These are phyloP conservation scores for Amphiprion percula DNA, from an alignment of 2,113 vertebrate species.

Conservation along the genomic window DNA sequence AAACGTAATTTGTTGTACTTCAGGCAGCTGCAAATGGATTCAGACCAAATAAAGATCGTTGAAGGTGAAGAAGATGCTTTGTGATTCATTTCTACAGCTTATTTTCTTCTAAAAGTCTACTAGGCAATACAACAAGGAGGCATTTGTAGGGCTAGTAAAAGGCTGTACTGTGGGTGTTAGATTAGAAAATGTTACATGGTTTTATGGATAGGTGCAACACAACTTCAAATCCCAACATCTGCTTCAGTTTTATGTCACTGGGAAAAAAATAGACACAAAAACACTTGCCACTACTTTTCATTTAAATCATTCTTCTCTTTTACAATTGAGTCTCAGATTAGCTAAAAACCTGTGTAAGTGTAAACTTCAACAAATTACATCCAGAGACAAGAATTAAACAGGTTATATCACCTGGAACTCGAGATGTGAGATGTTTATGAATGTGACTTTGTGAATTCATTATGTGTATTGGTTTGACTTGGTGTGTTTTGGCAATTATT, in stretches of 20 bases:
- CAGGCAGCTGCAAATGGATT: conserved; percentile 69
- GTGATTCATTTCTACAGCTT: conserved; percentile 62
- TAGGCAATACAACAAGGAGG: conserved; percentile 71
- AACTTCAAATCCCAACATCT: conserved; percentile 41
- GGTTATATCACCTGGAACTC: conserved; percentile 51
- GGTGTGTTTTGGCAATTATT: conserved; percentile 67
- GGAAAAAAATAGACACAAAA: conserved; percentile 5
- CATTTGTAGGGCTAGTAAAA: conserved; percentile 66
- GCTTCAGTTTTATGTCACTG: conserved; percentile 34
- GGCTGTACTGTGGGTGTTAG: conserved; percentile 61
- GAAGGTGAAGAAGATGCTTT: conserved; percentile 65
- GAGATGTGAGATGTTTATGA: conserved; percentile 42
- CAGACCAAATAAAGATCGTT: conserved; percentile 55
- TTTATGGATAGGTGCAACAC: conserved; percentile 45
- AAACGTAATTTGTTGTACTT: conserved; percentile 68
- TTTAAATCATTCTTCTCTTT: conserved; percentile 47
- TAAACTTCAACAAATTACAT: conserved; percentile 63
- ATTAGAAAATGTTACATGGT: conserved; percentile 31
- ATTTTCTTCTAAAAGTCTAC: conserved; percentile 49
- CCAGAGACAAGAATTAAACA: conserved; percentile 41
- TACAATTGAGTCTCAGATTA: conserved; percentile 50
- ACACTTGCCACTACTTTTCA: conserved; percentile 20
- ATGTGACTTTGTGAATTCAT: conserved; percentile 20
- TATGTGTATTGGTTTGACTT: conserved; percentile 32
- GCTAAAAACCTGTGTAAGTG: conserved; percentile 14